Conservation (phyloP, 2,113 vertebrate species). For the Oryzias celebensis region DNA sequence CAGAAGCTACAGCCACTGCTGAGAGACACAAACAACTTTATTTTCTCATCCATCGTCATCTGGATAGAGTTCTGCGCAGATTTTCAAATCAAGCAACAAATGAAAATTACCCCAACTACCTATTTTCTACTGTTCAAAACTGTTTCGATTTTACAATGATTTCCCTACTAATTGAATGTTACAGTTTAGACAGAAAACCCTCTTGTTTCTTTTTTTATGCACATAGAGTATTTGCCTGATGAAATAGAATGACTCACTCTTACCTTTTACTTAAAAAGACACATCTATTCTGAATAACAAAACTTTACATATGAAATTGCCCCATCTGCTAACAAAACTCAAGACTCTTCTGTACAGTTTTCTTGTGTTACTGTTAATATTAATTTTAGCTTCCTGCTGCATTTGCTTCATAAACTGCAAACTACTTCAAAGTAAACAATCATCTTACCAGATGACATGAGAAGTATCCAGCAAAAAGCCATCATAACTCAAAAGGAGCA, state of each 20-base stretch:
- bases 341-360: not conserved
- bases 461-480: conserved; percentile 53
- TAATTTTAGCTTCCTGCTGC: not conserved
- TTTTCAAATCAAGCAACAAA: not conserved
- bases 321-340: conserved; percentile 1
- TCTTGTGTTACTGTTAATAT: not conserved
- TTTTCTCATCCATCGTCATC: not conserved
- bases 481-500: conserved; percentile 57
- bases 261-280: not conserved
- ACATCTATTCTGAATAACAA: not conserved
- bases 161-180: not conserved
- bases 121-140: not conserved
- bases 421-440: conserved; percentile 8
- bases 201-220: not conserved
- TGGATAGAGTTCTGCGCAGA: not conserved
- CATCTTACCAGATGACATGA: conserved; percentile 74
- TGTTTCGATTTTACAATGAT: not conserved
- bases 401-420: not conserved
- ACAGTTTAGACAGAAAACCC: not conserved
- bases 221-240: too few relatives aligned
- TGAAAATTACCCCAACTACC: not conserved
- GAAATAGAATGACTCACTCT: too few relatives aligned
- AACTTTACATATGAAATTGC: not conserved
- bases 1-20: conserved; percentile 56
- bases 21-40: conserved; percentile 25